A percentile compares a stretch with the other conserved stretches of the same genome.
These are phyloP conservation scores for Drosophila trapezifrons DNA, from an alignment of 1,140 invertebrate species.

Conservation along the genomic window DNA sequence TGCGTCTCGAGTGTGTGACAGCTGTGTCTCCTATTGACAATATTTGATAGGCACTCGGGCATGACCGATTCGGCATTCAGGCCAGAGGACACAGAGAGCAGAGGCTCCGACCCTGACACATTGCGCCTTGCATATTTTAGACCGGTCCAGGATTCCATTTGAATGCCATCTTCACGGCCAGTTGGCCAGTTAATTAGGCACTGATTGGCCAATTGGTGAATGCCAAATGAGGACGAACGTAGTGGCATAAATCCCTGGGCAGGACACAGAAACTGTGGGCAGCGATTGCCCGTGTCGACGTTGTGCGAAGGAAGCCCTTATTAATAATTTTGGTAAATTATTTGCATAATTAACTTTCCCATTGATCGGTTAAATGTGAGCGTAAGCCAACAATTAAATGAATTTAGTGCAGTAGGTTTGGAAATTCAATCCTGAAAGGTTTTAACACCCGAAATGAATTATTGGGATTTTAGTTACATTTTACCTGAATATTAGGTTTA, in stretches of 20 bases:
- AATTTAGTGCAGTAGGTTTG: not conserved
- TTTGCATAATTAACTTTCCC: constrained; percentile 21
- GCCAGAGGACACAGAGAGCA: not conserved
- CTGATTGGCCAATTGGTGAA: constrained; percentile 56
- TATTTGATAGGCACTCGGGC: constrained; percentile 62
- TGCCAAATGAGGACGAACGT: constrained; percentile 36
- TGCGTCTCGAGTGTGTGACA: constrained; percentile 32
- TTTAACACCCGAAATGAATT: too few species aligned
- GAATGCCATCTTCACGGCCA: constrained; percentile 64
- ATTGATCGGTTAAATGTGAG: constrained; percentile 4
- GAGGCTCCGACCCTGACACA: constrained; percentile 56
- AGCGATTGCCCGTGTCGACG: not conserved
- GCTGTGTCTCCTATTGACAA: constrained; percentile 55
- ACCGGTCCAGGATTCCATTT: constrained; percentile 39
- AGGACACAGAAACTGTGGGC: constrained; percentile 3
- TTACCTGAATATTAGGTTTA: not conserved
- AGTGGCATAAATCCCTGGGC: constrained; percentile 23
- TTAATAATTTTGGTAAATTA: constrained; percentile 22
- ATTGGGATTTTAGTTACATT: not conserved
- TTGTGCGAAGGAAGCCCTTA: not conserved
- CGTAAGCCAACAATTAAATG: not conserved
- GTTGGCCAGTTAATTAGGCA: constrained; percentile 71
- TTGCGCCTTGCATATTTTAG: constrained; percentile 72
- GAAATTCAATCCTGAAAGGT: not conserved
- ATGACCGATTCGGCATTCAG: constrained; percentile 45